Base-by-base conservation (phyloP, 92 coral and sea anemone species). In the Galaxea fascicularis region DNA sequence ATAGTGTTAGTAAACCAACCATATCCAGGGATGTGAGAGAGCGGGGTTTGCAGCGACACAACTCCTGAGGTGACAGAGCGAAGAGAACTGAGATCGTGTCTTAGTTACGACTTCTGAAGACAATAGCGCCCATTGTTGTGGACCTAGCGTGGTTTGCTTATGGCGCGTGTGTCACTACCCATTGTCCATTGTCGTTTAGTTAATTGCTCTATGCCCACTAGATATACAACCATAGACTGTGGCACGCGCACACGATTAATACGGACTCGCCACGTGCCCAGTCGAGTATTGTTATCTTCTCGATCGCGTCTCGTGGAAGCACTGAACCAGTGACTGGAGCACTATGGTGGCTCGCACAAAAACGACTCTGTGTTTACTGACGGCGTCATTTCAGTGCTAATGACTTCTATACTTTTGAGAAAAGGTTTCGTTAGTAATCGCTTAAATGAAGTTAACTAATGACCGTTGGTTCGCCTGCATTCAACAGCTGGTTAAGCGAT, bases 161-260 rank as follows among this genome's bases (percentile, higher is more conserved):
- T 17, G 90, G 82, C 91, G 98, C 95, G 95, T 92, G 95, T 91
- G 91, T 84, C 77, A 73, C 65, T 66, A 58, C 20, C 74, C 69
- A 92, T 92, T 94, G 92, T 92, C 85, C 66, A 83, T 92, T 92
- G 93, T 91, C 89, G 60, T 90, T 64, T 77, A 83, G 75, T 76
- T 90, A 92, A 94, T 92, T 94, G 94, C 93, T 82, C 91, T 89
- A 85, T 84, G 94, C 88, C 72, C 63, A 65, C 91, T 78, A 94
- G 79, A 89, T 94, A 87, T 83, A 89, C 90, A 83, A 69, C 74
- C 87, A 78, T 89, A 74, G 84, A 87, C 57, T 22, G 65, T 35
- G 98, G 95, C 98, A 94, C 98, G 95, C 95, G 98, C 79, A 49
- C 30, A 76, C 98, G 87, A 92, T 94, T 90, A 87, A 69, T 26